These are phyloP conservation scores for Xestoiulus laeticollis DNA, from an alignment of 2,888 invertebrate genomes.

Conservation along the genomic window DNA sequence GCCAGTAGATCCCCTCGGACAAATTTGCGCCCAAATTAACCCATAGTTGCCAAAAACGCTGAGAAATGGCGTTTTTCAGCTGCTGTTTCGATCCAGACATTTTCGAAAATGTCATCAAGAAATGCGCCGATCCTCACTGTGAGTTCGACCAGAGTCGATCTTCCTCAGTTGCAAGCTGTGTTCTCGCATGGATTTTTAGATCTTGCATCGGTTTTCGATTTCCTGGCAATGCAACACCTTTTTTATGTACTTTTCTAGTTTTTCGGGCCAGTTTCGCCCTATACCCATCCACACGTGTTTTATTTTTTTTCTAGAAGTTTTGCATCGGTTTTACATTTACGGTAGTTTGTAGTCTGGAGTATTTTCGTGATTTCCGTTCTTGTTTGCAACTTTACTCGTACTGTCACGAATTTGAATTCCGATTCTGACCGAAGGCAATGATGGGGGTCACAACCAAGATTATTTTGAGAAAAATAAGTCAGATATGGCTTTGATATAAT, in stretches of 20 bases:
- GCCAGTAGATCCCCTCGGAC: neutral
- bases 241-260: neutral
- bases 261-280: neutral
- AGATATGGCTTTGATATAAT: no score
- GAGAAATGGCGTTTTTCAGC: constrained; percentile 55
- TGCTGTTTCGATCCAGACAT: constrained; percentile 56
- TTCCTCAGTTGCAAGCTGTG: constrained; percentile 24
- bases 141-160: constrained; percentile 50
- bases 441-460: neutral
- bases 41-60: neutral
- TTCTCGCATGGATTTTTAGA: constrained; percentile 23
- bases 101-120: constrained; percentile 56
- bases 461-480: no score
- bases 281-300: neutral
- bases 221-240: neutral
- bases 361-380: constrained; percentile 8
- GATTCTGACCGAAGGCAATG: constrained; percentile 4
- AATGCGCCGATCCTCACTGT: constrained; percentile 56
- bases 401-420: neutral
- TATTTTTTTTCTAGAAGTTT: neutral
- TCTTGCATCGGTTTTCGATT: constrained; percentile 40
- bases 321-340: neutral
- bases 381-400: neutral
- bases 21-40: neutral
- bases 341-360: constrained; percentile 22